Evolutionary conservation across 2,888 invertebrate genomes (phyloP).

Genomic region (Coleophora flavipennella): DNA sequence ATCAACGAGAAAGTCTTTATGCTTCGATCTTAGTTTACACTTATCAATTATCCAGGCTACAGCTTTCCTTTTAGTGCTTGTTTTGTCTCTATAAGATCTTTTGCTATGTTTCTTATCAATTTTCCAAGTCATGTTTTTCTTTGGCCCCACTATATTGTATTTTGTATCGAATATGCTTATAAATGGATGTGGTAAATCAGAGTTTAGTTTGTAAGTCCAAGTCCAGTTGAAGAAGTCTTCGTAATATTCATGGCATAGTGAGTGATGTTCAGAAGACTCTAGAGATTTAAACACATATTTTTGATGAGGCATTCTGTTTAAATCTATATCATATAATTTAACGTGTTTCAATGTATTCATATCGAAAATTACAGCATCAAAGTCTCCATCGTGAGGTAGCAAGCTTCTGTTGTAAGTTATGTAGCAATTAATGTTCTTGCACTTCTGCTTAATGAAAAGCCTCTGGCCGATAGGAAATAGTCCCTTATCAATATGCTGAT

Average conservation of each 20-base stretch:
- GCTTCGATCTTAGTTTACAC: slow-evolving; percentile 37
- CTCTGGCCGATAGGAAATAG: slow-evolving; percentile 33
- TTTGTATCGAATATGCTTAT: slow-evolving; percentile 32
- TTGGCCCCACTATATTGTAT: slow-evolving; percentile 39
- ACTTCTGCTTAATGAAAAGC: slow-evolving; percentile 45
- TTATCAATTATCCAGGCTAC: slow-evolving; percentile 44
- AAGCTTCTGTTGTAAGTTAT: slow-evolving; percentile 41
- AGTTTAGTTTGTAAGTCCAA: slow-evolving; percentile 55
- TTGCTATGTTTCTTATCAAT: neutral
- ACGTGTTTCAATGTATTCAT: slow-evolving; percentile 30
- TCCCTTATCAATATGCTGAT: slow-evolving; percentile 11
- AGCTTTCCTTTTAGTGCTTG: slow-evolving; percentile 36
- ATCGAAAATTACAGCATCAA: slow-evolving; percentile 49
- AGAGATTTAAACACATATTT: slow-evolving; percentile 48
- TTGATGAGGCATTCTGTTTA: slow-evolving; percentile 36
- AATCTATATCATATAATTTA: slow-evolving; percentile 22
- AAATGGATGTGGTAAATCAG: slow-evolving; percentile 48
- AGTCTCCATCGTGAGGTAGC: slow-evolving; percentile 31
- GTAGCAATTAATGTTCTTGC: slow-evolving; percentile 48
- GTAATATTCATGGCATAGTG: slow-evolving; percentile 38
- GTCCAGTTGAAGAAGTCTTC: slow-evolving; percentile 60
- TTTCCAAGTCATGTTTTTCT: slow-evolving; percentile 30
- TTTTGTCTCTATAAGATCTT: slow-evolving; percentile 1
- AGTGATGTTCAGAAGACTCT: slow-evolving; percentile 38
- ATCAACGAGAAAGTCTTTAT: slow-evolving; percentile 35